Conservation (phyloP, 37 sponge, comb jelly and placozoan genomes). For the Ianthella basta region DNA sequence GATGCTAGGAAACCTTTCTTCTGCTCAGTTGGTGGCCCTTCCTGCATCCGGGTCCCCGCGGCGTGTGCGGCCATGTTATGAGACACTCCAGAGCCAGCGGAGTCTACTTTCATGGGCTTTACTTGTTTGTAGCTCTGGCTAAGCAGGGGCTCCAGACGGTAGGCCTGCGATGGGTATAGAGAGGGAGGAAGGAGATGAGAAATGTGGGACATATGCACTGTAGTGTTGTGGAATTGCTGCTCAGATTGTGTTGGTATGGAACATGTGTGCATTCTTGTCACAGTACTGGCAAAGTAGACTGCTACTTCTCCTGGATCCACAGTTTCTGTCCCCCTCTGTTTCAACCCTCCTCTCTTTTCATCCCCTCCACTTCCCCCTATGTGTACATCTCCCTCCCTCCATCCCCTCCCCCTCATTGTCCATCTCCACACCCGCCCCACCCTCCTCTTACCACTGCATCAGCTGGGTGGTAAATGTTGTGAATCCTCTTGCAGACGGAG, state of each 20-base stretch:
- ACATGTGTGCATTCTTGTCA: too few relatives aligned
- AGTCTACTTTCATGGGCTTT: slow-evolving; percentile 75
- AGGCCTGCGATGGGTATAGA: slow-evolving; percentile 62
- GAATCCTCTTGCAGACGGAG: slow-evolving; percentile 80
- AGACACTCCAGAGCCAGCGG: slow-evolving; percentile 56
- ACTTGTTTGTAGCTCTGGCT: slow-evolving; percentile 65
- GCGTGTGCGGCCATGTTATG: slow-evolving; percentile 60
- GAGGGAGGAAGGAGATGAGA: neutral
- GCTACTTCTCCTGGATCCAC: too few relatives aligned
- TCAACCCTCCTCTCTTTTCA: too few relatives aligned
- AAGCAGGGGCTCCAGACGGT: slow-evolving; percentile 87
- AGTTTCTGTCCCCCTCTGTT: too few relatives aligned
- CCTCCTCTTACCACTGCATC: slow-evolving; percentile 81
- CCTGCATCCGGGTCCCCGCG: slow-evolving; percentile 38
- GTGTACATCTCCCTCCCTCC: neutral
- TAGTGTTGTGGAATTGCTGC: too few relatives aligned
- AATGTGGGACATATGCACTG: too few relatives aligned
- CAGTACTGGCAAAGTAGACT: too few relatives aligned
- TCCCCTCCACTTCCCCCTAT: neutral
- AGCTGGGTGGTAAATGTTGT: slow-evolving; percentile 90
- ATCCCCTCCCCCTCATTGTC: neutral
- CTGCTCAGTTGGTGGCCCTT: slow-evolving; percentile 21
- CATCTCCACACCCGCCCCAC: too few relatives aligned
- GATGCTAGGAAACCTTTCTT: slow-evolving; percentile 23
- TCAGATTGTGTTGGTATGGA: too few relatives aligned